Evolutionary conservation across 2,797 vertebrate species (phyloP), one percentile per base, ranked within the genome.

Genomic region (Hypotaenidia okinawae): DNA sequence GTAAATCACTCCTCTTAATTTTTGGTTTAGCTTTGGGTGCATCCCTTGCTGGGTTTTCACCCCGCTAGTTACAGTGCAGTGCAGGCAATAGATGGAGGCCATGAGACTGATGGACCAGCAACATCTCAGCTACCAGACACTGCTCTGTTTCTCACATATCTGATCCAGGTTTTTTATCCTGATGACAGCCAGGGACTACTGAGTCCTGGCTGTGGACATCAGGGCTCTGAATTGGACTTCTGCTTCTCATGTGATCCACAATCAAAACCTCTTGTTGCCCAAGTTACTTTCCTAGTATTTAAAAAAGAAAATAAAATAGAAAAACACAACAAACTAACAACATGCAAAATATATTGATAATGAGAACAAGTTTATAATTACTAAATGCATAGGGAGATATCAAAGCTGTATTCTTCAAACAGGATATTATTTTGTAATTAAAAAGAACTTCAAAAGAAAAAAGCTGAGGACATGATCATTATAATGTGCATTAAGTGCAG

Each of bases 391-490:
- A 96, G 82, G 70, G 94, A 97, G 93, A 97, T 97, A 98, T 97
- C 97, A 98, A 97, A 98, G 97, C 89, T 21, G 49, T 81, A 58
- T 77, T 95, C 92, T 97, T 97, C 97, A 96, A 97, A 95, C 95
- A 95, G 96, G 96, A 66, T 97, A 92, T 97, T 97, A 97, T 97
- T 97, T 97, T 95, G 94, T 97, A 97, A 98, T 98, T 98, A 97
- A 97, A 96, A 96, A 94, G 94, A 97, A 95, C 95, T 95, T 97
- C 89, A 97, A 96, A 95, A 96, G 95, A 93, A 97, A 96, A 96
- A 97, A 97, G 90, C 86, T 35, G 27, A 96, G 94, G 95, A 97
- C 92, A 84, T 13, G 83, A 96, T 98, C 97, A 97, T 97, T 97
- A 96, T 90, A 95, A 93, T 73, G 78, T 95, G 72, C 90, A 66